Evolutionary conservation across 2,113 vertebrate species (phyloP).

Genomic region (Neoarius graeffei): DNA sequence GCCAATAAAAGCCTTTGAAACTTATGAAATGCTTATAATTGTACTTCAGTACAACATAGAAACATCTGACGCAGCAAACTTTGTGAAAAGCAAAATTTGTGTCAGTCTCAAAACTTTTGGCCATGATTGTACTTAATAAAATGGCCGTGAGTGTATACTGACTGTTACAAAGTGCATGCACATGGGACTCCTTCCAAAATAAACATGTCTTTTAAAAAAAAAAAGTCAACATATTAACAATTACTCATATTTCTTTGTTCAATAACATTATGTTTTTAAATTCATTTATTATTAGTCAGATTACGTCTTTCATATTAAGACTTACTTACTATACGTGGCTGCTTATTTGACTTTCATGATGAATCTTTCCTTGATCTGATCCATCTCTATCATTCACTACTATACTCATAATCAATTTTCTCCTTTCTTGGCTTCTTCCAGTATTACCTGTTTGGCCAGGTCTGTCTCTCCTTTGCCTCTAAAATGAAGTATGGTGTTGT

Average conservation of each 20-base stretch:
- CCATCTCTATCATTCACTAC: background rate
- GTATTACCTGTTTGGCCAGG: constrained; percentile 6
- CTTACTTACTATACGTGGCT: background rate
- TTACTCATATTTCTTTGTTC: background rate
- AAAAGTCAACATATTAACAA: background rate
- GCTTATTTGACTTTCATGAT: background rate
- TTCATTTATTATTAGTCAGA: background rate
- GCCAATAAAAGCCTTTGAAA: no score
- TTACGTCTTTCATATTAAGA: background rate
- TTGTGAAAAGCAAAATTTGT: no score
- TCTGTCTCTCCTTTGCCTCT: constrained; percentile 41
- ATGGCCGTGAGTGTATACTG: background rate
- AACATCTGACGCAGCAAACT: no score
- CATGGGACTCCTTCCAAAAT: background rate
- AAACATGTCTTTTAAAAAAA: background rate
- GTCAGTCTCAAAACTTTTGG: no score
- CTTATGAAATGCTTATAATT: no score
- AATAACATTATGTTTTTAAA: background rate
- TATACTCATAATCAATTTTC: background rate
- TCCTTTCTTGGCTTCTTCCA: background rate
- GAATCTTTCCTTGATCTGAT: background rate
- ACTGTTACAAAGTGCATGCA: background rate
- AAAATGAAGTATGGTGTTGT: constrained; percentile 55
- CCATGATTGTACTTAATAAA: no score
- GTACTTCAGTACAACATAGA: no score